phyloP scores from a whole-genome alignment of 2,113 vertebrate species.

The Clinocottus analis region DNA sequence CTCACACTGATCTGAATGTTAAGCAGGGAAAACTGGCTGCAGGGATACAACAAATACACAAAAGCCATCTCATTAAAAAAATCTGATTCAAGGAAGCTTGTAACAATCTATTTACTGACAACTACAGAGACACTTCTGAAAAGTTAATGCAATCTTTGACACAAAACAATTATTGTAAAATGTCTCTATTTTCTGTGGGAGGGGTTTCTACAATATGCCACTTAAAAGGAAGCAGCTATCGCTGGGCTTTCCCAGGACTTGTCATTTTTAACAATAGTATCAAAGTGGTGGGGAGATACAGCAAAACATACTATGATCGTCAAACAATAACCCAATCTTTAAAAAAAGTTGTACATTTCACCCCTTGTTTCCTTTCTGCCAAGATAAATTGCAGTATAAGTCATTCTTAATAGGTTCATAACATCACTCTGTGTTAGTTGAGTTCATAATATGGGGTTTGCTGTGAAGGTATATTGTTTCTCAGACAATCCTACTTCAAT shows the following conservation, averaged over 20 bases:
- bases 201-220: slow-evolving; percentile 6
- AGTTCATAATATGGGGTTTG: slow-evolving; percentile 1
- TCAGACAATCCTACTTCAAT: slow-evolving; percentile 2
- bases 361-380: slow-evolving; percentile 57
- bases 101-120: not conserved
- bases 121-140: not conserved
- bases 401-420: slow-evolving; percentile 16
- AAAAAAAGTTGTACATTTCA: slow-evolving; percentile 65
- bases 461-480: slow-evolving; percentile 5
- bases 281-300: slow-evolving; percentile 55
- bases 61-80: not conserved
- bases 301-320: slow-evolving; percentile 47
- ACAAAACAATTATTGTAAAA: slow-evolving; percentile 25
- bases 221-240: slow-evolving; percentile 30
- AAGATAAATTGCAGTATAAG: slow-evolving; percentile 39
- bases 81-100: not conserved
- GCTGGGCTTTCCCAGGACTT: slow-evolving; percentile 53
- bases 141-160: not conserved
- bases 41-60: slow-evolving; percentile 25
- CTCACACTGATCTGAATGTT: slow-evolving; percentile 66
- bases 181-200: not conserved
- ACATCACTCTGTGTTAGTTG: slow-evolving; percentile 15
- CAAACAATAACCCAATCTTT: slow-evolving; percentile 76
- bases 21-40: slow-evolving; percentile 48
- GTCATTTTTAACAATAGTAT: slow-evolving; percentile 71